Conservation (phyloP, 1,140 invertebrate species). For the Ladona fulva region DNA sequence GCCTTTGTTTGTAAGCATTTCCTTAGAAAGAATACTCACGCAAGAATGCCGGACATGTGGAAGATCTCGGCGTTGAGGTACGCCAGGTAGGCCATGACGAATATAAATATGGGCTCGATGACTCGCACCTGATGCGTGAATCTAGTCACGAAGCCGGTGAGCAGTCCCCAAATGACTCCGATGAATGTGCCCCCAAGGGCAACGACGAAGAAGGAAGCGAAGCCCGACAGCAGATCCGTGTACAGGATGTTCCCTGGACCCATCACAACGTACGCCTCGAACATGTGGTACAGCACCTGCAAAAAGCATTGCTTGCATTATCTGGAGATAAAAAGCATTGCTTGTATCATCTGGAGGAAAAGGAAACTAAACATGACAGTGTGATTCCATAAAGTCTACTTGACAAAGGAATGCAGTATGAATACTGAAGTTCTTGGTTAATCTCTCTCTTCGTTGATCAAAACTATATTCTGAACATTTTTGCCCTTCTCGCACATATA, state of each 20-base stretch:
- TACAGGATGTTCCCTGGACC: slow-evolving; percentile 63
- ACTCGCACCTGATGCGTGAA: slow-evolving; percentile 93
- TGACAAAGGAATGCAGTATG: no score
- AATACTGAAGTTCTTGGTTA: no score
- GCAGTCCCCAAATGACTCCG: slow-evolving; percentile 89
- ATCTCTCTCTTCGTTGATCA: no score
- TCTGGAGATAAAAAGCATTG: no score
- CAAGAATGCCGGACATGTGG: slow-evolving; percentile 94
- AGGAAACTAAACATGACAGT: no score
- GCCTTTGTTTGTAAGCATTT: no score
- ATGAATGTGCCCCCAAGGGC: slow-evolving; percentile 88
- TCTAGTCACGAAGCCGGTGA: slow-evolving; percentile 89
- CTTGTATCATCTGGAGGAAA: no score
- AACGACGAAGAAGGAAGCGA: slow-evolving; percentile 89
- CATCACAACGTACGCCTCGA: slow-evolving; percentile 83
- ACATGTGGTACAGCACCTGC: slow-evolving; percentile 89
- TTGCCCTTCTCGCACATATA: no score
- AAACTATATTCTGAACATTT: no score
- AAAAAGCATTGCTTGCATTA: no score
- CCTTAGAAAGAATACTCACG: slow-evolving; percentile 56
- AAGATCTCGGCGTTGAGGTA: slow-evolving; percentile 97
- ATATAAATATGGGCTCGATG: slow-evolving; percentile 97
- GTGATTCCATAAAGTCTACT: no score
- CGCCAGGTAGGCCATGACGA: slow-evolving; percentile 96
- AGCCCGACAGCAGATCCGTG: slow-evolving; percentile 72